Evolutionary conservation across 2,797 vertebrate genomes (phyloP).

Genomic region (Florisuga fusca): DNA sequence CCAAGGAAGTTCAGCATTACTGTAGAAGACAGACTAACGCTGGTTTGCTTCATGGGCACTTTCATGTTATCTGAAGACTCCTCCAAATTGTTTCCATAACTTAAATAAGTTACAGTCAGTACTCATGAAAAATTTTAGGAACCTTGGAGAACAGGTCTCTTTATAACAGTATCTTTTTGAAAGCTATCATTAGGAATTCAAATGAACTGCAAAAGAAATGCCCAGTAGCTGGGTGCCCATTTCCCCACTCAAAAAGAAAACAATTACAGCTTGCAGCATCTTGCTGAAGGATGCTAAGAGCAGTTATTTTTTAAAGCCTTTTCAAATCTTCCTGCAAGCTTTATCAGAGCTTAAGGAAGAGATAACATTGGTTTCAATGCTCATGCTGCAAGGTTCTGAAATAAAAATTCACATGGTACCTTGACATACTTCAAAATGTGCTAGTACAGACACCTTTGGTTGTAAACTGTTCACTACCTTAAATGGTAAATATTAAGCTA

Average conservation of each 20-base stretch:
- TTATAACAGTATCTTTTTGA: neutral
- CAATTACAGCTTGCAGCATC: neutral
- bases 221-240: neutral
- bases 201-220: neutral
- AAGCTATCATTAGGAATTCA: neutral
- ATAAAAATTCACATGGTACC: neutral
- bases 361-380: neutral
- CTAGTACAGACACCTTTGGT: neutral
- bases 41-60: neutral
- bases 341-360: neutral
- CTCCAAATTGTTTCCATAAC: neutral
- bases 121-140: neutral
- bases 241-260: neutral
- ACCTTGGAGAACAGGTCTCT: neutral
- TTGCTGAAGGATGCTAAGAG: neutral
- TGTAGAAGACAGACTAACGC: neutral
- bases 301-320: neutral
- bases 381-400: neutral
- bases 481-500: neutral
- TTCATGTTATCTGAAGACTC: neutral
- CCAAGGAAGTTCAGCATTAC: neutral
- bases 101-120: neutral
- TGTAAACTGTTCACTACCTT: neutral
- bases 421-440: neutral
- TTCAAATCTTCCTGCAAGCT: neutral